These are phyloP conservation scores for Drosophila vallismaia DNA, from an alignment of 2,888 invertebrate genomes.

Conservation along the genomic window DNA sequence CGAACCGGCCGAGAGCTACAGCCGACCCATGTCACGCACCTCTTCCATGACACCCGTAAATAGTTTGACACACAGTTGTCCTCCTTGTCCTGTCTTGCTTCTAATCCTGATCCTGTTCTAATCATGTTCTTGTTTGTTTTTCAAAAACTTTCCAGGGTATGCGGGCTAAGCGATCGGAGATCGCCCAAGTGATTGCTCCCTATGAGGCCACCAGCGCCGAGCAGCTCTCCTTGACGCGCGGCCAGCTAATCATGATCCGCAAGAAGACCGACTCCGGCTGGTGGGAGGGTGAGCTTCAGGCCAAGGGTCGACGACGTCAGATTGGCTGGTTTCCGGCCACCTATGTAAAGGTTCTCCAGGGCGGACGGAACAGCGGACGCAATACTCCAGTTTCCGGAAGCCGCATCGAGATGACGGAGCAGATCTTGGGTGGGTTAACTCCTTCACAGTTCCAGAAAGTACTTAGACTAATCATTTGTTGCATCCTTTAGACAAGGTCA, in stretches of 20 bases:
- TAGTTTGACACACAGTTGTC: conserved; percentile 63
- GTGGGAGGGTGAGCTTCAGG: conserved; percentile 99
- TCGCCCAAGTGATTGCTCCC: conserved; percentile 96
- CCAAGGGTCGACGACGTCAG: conserved; percentile 93
- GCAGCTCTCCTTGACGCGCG: conserved; percentile 94
- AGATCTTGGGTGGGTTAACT: conserved; percentile 81
- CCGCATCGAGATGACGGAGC: conserved; percentile 86
- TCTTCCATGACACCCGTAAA: conserved; percentile 84
- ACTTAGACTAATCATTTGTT: not conserved
- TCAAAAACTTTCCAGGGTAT: conserved; percentile 84
- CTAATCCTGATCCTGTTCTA: not conserved
- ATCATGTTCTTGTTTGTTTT: not conserved
- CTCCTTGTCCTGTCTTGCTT: not conserved
- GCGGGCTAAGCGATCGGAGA: conserved; percentile 92
- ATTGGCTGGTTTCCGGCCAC: conserved; percentile 99
- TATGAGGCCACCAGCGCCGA: conserved; percentile 96
- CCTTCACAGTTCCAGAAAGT: not conserved
- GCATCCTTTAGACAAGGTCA: conserved; percentile 89
- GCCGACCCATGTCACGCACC: conserved; percentile 84
- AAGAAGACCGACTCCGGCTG: conserved; percentile 99
- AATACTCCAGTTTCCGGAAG: conserved; percentile 90
- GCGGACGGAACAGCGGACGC: conserved; percentile 89
- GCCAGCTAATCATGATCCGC: conserved; percentile 97
- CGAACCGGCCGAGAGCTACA: conserved; percentile 83
- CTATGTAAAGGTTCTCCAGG: conserved; percentile 93